Conservation (phyloP, 2,888 invertebrate genomes). For the Micropterix aruncella region DNA sequence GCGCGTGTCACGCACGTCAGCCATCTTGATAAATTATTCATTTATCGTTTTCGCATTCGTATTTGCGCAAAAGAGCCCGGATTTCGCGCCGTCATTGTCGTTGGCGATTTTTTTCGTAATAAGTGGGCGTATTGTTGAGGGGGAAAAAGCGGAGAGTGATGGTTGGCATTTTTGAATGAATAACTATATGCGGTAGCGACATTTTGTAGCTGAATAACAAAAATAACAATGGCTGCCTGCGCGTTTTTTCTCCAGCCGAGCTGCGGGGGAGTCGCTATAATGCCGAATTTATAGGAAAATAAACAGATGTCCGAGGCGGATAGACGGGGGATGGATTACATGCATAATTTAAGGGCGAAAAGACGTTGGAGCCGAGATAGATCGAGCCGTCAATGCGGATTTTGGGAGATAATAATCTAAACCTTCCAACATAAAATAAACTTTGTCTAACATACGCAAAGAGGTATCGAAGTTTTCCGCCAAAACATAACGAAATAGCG, state of each 20-base stretch:
- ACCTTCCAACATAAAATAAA: too few relatives aligned
- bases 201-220: neutral
- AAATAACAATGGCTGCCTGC: neutral
- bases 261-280: too few relatives aligned
- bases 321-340: neutral
- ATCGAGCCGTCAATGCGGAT: too few relatives aligned
- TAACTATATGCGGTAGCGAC: neutral
- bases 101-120: neutral
- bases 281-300: neutral
- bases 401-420: too few relatives aligned
- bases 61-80: too few relatives aligned
- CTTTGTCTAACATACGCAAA: too few relatives aligned
- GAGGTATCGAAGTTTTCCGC: too few relatives aligned
- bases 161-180: neutral
- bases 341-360: neutral
- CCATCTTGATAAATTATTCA: neutral
- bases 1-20: neutral
- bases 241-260: neutral
- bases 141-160: neutral
- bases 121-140: neutral
- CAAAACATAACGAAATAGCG: too few relatives aligned
- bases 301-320: neutral
- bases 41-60: neutral
- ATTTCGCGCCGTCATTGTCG: neutral
- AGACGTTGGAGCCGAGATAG: too few relatives aligned